Evolutionary conservation across 2,888 invertebrate species (phyloP).

Genomic region (Heliothis peltigera): DNA sequence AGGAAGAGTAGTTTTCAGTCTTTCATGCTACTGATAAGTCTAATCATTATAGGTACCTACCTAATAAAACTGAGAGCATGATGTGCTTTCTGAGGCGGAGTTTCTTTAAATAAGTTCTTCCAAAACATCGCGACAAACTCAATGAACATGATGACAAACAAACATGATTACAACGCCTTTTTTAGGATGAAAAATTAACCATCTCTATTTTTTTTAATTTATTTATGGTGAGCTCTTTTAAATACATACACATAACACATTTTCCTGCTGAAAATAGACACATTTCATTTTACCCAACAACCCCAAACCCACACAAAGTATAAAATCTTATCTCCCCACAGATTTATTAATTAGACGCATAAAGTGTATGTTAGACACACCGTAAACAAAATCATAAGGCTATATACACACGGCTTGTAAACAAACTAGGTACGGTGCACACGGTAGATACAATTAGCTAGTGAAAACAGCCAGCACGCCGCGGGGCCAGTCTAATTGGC

Average conservation of each 20-base stretch:
- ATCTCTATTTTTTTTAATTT: no score
- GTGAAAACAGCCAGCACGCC: slow-evolving; percentile 78
- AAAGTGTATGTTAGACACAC: slow-evolving; percentile 37
- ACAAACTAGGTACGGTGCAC: slow-evolving; percentile 58
- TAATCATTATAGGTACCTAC: no score
- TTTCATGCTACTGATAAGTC: no score
- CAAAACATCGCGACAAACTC: no score
- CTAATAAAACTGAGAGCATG: no score
- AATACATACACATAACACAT: no score
- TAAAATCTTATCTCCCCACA: slow-evolving; percentile 35
- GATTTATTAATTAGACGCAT: slow-evolving; percentile 52
- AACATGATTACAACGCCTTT: no score
- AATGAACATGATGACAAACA: no score
- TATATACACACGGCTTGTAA: slow-evolving; percentile 52
- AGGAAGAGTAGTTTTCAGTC: no score
- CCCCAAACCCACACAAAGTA: slow-evolving; percentile 9
- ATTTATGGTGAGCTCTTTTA: not conserved
- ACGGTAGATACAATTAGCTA: slow-evolving; percentile 79
- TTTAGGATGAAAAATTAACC: no score
- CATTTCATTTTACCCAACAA: not conserved
- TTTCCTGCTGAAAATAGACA: not conserved
- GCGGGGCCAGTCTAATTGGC: slow-evolving; percentile 86
- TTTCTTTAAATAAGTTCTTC: no score
- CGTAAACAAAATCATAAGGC: slow-evolving; percentile 52
- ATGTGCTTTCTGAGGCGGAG: no score